phyloP scores from a whole-genome alignment of 2,797 vertebrate species.

The Varecia variegata region DNA sequence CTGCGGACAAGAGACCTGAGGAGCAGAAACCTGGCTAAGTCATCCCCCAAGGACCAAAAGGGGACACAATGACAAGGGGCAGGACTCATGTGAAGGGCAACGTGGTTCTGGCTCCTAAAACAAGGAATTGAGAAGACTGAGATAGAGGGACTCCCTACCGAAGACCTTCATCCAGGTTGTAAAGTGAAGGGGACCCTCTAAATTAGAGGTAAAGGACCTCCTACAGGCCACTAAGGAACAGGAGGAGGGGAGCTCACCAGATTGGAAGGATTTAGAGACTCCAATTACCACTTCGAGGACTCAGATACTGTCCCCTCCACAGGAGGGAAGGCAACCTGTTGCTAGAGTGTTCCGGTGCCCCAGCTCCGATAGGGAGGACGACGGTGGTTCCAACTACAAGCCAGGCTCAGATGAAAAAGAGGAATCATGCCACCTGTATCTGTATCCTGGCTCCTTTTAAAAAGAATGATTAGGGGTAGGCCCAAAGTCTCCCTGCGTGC shows the following conservation, averaged over 20 bases:
- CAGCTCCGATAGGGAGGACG: not conserved
- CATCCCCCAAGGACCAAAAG: not conserved
- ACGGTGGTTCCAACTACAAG: not conserved
- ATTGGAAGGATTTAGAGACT: not conserved
- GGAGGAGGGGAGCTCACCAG: not conserved
- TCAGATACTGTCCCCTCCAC: not conserved
- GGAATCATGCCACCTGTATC: not conserved
- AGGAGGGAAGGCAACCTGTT: not conserved
- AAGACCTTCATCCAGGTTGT: not conserved
- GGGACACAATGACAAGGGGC: not conserved
- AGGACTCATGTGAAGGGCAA: not conserved
- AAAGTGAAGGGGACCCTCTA: not conserved
- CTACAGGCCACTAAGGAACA: not conserved
- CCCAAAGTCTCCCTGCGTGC: not conserved
- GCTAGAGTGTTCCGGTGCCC: not conserved
- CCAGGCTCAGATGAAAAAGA: not conserved
- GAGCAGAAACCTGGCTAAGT: not conserved
- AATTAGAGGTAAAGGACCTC: not conserved
- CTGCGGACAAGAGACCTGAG: not conserved
- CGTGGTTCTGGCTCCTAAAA: not conserved
- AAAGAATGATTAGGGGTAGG: not conserved
- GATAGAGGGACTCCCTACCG: not conserved
- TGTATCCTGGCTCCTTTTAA: not conserved
- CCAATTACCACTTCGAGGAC: not conserved
- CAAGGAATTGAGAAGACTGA: not conserved